Percentiles rank a stretch among this genome's conserved stretches.
These are phyloP conservation scores for Calyptommatus sinebrachiatus DNA, from an alignment of 2,113 vertebrate genomes.

Conservation along the genomic window DNA sequence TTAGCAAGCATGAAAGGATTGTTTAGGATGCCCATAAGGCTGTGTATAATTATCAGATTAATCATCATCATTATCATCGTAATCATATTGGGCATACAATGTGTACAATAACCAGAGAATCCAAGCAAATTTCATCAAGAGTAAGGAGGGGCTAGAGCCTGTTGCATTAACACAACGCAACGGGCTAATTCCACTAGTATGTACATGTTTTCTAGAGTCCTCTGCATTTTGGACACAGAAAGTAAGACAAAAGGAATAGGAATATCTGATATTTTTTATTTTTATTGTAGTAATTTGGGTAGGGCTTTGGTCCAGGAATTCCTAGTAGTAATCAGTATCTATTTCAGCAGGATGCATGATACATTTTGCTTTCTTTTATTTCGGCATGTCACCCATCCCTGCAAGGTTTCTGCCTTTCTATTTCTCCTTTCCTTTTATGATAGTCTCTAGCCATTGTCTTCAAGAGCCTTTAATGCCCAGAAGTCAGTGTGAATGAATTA, in stretches of 20 bases:
- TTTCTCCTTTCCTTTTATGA: constrained; percentile 8
- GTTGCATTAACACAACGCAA: too few relatives aligned
- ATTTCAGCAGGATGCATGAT: too few relatives aligned
- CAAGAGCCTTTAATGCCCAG: constrained; percentile 59
- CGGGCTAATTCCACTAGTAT: too few relatives aligned
- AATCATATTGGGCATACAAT: neutral
- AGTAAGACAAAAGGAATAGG: neutral
- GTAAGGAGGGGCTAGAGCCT: too few relatives aligned
- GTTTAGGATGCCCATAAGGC: neutral
- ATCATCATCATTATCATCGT: neutral
- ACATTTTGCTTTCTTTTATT: neutral
- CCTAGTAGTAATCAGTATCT: neutral
- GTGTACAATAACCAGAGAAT: too few relatives aligned
- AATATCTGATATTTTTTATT: neutral
- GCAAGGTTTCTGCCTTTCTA: constrained; percentile 15
- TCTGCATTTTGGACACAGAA: too few relatives aligned
- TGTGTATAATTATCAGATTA: neutral
- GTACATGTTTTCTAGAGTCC: too few relatives aligned
- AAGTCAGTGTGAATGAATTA: constrained; percentile 66
- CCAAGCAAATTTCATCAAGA: too few relatives aligned
- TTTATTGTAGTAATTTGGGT: too few relatives aligned
- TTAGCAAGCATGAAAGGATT: neutral
- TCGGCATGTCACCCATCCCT: neutral
- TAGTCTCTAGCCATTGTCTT: constrained; percentile 42
- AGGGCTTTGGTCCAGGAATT: too few relatives aligned